Base-by-base conservation (phyloP, 2,797 vertebrate genomes). In the Chelon auratus region DNA sequence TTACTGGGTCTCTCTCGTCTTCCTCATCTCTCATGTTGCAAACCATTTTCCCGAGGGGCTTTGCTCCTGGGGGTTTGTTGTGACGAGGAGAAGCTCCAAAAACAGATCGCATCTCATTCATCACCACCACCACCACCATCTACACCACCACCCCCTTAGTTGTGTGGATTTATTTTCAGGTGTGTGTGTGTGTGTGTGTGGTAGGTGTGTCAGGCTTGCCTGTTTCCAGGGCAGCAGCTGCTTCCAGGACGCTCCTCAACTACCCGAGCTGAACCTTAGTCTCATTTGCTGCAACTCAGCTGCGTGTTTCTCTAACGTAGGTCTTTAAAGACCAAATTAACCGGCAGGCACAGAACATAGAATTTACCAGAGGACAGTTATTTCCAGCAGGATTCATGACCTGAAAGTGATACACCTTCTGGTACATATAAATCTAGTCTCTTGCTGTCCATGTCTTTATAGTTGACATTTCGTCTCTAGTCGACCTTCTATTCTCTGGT, bases 21-120 rank as follows among this genome's bases (percentile, higher is more conserved):
- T 50, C 58, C 5, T 52, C n/a, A 12, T 60, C 51, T 57, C 66
- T 70, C 55, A 18, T 1, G 0, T 50, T 52, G 17, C 33, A 10
- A 26, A 11, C 5, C 0, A 0, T 71, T 79, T 66, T 78, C 81
- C 70, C 67, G 69, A 70, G 61, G 14, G 70, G 39, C 73, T 75
- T 71, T 78, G 55, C 75, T 78, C 64, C 4, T 15, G 58, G 67
- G 24, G 70, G 62, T 72, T 80, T 80, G 77, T 78, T 78, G 75
- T 86, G 68, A 78, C 2, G n/a, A 64, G 69, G 51, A 73, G 62
- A 22, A 55, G 63, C 30, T 51, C 57, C 37, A 10, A 68, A 69
- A 70, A 18, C 72, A 57, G 76, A 64, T 77, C 40, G 0, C 45
- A 62, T 81, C 72, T 73, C 77, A 40, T 75, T 78, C 80, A 75